Percentiles rank a stretch among this genome's conserved stretches.
Evolutionary conservation across 2,888 invertebrate species (phyloP).

Genomic region (Imbricaverruca yamaguchii): DNA sequence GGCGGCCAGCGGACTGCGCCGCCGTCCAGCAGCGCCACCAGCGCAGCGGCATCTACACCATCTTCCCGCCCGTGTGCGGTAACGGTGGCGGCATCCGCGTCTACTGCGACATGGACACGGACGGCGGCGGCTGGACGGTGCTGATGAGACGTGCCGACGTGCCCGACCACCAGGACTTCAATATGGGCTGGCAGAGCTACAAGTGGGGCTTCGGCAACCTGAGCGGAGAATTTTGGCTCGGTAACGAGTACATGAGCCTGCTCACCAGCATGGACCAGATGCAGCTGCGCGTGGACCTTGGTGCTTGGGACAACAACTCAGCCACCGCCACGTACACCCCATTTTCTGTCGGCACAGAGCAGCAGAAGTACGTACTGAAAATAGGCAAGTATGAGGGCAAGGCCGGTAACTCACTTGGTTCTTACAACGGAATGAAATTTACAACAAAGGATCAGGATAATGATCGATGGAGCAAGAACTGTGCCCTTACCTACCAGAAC

Average conservation of each 20-base stretch:
- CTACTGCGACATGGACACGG: conserved; percentile 77
- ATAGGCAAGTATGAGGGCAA: not conserved
- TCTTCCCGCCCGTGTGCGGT: not conserved
- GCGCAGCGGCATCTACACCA: conserved; percentile 12
- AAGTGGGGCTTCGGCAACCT: conserved; percentile 89
- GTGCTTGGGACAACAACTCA: conserved; percentile 62
- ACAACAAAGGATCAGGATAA: not conserved
- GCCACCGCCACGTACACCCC: not conserved
- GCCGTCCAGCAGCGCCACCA: not conserved
- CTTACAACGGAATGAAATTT: not conserved
- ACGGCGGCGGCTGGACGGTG: conserved; percentile 90
- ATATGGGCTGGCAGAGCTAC: conserved; percentile 84
- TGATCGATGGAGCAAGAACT: not conserved
- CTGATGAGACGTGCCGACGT: conserved; percentile 83
- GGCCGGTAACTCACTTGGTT: not conserved
- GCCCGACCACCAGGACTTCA: conserved; percentile 80
- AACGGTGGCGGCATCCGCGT: conserved; percentile 43
- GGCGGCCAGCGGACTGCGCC: not conserved
- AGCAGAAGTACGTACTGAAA: not conserved
- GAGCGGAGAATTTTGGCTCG: conserved; percentile 82
- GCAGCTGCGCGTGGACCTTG: conserved; percentile 73
- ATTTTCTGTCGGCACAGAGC: not conserved
- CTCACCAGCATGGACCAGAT: conserved; percentile 86
- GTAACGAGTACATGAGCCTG: conserved; percentile 90
- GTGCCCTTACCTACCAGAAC: not conserved